These are phyloP conservation scores for Phthorimaea operculella DNA, from an alignment of 1,140 invertebrate species.

Conservation along the genomic window DNA sequence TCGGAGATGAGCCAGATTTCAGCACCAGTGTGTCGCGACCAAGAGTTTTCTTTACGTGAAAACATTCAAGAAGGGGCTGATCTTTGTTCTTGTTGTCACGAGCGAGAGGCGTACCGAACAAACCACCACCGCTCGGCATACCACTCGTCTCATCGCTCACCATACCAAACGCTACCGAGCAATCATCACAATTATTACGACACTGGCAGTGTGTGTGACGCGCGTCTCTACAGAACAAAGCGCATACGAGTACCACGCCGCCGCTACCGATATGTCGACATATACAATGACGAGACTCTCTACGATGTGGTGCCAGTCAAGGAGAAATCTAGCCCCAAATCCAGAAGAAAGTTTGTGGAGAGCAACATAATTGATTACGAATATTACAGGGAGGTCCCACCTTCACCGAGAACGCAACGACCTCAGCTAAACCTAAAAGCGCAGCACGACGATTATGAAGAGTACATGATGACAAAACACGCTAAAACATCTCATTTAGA, in stretches of 20 bases:
- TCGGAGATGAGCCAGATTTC: slow-evolving; percentile 52
- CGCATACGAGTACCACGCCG: slow-evolving; percentile 21
- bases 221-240: slow-evolving; percentile 43
- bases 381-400: slow-evolving; percentile 49
- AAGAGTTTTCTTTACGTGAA: slow-evolving; percentile 30
- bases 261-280: slow-evolving; percentile 20
- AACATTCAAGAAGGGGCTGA: slow-evolving; percentile 32
- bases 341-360: slow-evolving; percentile 38
- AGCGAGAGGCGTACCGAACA: slow-evolving; percentile 7
- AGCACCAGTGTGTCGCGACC: slow-evolving; percentile 50
- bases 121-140: background rate
- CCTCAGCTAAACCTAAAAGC: slow-evolving; percentile 48
- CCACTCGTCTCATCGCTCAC: background rate
- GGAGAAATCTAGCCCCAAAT: slow-evolving; percentile 55
- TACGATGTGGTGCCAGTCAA: slow-evolving; percentile 56
- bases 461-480: slow-evolving; percentile 19
- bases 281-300: slow-evolving; percentile 43
- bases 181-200: slow-evolving; percentile 19
- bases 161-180: background rate
- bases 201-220: slow-evolving; percentile 47
- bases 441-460: slow-evolving; percentile 31
- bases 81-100: slow-evolving; percentile 46
- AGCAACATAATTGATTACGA: slow-evolving; percentile 28
- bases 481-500: background rate
- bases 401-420: slow-evolving; percentile 47